phyloP scores from a whole-genome alignment of 1,140 invertebrate species.

The Alviniconcha marisindica region DNA sequence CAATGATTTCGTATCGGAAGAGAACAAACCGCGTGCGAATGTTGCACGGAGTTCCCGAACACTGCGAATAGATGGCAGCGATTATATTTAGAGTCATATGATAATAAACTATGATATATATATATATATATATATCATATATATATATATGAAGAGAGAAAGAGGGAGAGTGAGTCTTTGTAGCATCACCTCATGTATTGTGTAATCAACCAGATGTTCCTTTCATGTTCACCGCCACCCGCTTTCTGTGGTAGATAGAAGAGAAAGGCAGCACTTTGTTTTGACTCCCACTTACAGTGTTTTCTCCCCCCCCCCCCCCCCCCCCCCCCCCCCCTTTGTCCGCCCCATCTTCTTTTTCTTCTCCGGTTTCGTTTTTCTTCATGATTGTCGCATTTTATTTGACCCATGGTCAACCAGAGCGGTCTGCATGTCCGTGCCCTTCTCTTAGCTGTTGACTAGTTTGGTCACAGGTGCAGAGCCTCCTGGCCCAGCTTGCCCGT shows the following conservation, averaged over 20 bases:
- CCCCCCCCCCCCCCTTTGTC: not conserved
- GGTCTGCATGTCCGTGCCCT: too few species aligned
- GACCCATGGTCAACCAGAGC: too few species aligned
- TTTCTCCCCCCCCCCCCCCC: not conserved
- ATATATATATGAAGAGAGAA: not conserved
- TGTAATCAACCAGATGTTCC: too few species aligned
- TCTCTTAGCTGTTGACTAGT: too few species aligned
- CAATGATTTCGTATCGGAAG: too few species aligned
- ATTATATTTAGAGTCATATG: constrained; percentile 1
- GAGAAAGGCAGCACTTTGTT: constrained; percentile 24
- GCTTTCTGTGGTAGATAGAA: constrained; percentile 13
- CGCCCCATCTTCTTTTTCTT: too few species aligned
- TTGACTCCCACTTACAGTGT: not conserved
- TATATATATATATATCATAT: not conserved
- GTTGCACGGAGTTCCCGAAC: not conserved
- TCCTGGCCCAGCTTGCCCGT: too few species aligned
- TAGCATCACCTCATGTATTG: too few species aligned
- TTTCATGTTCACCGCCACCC: not conserved
- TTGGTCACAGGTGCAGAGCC: too few species aligned
- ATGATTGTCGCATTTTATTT: too few species aligned
- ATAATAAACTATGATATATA: not conserved
- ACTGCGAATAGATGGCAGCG: constrained; percentile 25
- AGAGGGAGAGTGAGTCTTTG: too few species aligned
- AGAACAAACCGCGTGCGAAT: not conserved
- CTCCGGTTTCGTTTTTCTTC: too few species aligned